Conservation (phyloP, 2,797 vertebrate species). For the Scolopax rusticola region DNA sequence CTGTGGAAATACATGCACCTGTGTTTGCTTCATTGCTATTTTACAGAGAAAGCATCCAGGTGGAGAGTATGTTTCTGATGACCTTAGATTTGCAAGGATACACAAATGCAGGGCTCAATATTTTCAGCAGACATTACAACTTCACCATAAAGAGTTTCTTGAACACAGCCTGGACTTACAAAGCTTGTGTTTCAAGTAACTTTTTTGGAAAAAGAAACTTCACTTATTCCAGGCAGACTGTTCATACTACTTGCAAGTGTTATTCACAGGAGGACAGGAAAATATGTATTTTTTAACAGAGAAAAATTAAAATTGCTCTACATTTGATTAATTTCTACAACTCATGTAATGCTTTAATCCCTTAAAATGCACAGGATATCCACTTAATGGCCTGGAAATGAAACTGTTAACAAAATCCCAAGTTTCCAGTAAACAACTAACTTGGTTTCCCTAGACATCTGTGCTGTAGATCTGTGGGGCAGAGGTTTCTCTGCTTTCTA, state of each 20-base stretch:
- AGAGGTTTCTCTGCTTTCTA: background rate
- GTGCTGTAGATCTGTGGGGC: accelerated
- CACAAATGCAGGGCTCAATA: background rate
- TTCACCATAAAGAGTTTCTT: background rate
- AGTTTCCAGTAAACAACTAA: background rate
- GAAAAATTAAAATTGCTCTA: background rate
- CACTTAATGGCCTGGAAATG: background rate
- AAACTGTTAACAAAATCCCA: background rate
- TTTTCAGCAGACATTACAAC: background rate
- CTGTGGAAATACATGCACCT: background rate
- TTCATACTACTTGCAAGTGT: background rate
- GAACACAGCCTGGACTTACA: background rate
- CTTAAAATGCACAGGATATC: background rate
- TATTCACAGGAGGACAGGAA: background rate
- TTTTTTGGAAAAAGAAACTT: background rate
- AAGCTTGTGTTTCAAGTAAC: background rate
- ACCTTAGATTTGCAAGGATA: accelerated
- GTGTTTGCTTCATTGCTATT: background rate
- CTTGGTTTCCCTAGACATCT: background rate
- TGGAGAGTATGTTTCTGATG: background rate
- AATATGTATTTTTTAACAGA: background rate
- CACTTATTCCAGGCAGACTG: background rate
- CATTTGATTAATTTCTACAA: background rate
- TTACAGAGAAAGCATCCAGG: background rate
- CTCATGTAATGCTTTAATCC: background rate